Evolutionary conservation across 2,797 vertebrate species (phyloP).

Genomic region (Hypotaenidia okinawae): DNA sequence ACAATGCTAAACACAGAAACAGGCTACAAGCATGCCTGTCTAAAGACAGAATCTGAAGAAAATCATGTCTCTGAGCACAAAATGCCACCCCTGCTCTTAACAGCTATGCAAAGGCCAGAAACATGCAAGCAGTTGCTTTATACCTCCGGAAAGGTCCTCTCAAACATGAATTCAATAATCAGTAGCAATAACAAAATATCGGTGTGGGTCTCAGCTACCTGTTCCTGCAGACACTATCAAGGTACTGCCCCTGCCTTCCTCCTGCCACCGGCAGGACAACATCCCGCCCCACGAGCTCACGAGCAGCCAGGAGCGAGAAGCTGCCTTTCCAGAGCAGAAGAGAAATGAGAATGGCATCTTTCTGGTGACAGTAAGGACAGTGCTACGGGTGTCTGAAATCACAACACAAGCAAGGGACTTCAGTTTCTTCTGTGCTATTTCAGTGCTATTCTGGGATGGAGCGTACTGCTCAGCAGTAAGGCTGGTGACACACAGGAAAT

Average conservation of each 20-base stretch:
- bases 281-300: background rate
- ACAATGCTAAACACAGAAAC: background rate
- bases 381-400: background rate
- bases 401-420: background rate
- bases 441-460: background rate
- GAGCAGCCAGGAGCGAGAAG: background rate
- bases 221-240: background rate
- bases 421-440: background rate
- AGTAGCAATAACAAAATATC: background rate
- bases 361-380: background rate
- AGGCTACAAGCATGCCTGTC: background rate
- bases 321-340: background rate
- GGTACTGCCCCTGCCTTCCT: background rate
- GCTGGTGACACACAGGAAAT: background rate
- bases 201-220: background rate
- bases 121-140: background rate
- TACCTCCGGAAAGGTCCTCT: background rate
- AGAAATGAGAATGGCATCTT: background rate
- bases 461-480: rapidly evolving
- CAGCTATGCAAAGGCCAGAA: background rate
- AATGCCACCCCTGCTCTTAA: background rate
- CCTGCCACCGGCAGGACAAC: background rate
- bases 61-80: background rate
- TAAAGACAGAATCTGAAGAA: background rate
- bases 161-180: background rate